phyloP scores from a whole-genome alignment of 2,113 vertebrate species.

The Pantherophis guttatus region DNA sequence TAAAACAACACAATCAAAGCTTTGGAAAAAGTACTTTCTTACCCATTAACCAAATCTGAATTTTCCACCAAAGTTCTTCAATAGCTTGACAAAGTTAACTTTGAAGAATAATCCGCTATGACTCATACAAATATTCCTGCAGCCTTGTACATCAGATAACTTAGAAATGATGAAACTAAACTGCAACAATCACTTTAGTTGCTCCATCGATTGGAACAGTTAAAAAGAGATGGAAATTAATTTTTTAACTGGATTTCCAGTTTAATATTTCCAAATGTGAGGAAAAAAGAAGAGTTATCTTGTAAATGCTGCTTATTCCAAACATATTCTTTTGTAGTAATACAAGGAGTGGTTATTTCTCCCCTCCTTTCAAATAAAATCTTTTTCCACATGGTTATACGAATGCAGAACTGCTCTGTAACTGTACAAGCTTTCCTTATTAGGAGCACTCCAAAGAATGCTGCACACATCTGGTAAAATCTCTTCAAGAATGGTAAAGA shows the following conservation, averaged over 20 bases:
- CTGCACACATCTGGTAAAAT: conserved; percentile 43
- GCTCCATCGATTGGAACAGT: conserved; percentile 47
- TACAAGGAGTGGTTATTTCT: conserved; percentile 7
- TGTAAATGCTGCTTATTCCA: conserved; percentile 38
- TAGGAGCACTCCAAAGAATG: conserved; percentile 61
- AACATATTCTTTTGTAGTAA: conserved; percentile 28
- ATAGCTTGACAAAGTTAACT: conserved; percentile 32
- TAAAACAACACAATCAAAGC: background rate
- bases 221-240: background rate
- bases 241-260: conserved; percentile 37
- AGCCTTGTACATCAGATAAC: conserved; percentile 2
- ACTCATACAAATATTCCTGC: conserved; percentile 44
- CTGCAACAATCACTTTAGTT: conserved; percentile 58
- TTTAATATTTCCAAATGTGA: conserved; percentile 17
- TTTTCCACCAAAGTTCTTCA: conserved; percentile 24
- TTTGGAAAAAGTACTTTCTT: background rate
- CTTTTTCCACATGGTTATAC: conserved; percentile 37
- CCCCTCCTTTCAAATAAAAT: conserved; percentile 12
- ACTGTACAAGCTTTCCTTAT: conserved; percentile 57
- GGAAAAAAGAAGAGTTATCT: conserved; percentile 32
- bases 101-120: conserved; percentile 37
- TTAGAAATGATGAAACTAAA: conserved; percentile 51
- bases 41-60: conserved; percentile 55
- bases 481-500: conserved; percentile 42
- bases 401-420: conserved; percentile 53